Base-by-base conservation (phyloP, 2,888 invertebrate genomes). In the Eupeodes luniger region DNA sequence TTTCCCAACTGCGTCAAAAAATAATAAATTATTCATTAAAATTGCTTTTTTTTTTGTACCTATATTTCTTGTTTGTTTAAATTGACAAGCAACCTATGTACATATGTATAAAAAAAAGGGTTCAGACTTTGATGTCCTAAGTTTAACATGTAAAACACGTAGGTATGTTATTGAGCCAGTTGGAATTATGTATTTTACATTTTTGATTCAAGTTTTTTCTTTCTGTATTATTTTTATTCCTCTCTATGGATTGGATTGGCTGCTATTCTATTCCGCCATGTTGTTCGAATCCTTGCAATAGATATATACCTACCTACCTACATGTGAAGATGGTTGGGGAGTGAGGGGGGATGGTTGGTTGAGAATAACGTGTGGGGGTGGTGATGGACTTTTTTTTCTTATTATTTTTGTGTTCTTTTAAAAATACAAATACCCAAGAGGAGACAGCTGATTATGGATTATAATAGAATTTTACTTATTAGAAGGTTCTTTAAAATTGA, bases 281-380 rank as follows among this genome's bases (percentile, higher is more conserved):
- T 79, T 79, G 70, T 69, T 79, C 61, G 27, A 57, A 69, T 69
- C 77, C 57, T 72, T 72, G 59, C 72, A 72, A 72, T 72, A n/a
- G n/a, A n/a, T n/a, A 40, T 40, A 40, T 40, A 27, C 27, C 27
- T 40, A 40, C 9, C 40, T 40, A 47, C 3, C 64, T 19, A 5
- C 59, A 47, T 27, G 40, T 4, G 27, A 11, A 36, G 36, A 6
- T 12, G 19, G 19, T 5, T 19, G 5, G 44, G 44, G 6, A 10
- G 7, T 6, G 44, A 11, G 47, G 47, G 47, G 47, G 47, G 44
- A 3, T 44, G 44, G 44, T 44, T 6, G 44, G 44, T 44, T 55
- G 16, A 27, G 7, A 10, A 57, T 27, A 11, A 12, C 12, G 11
- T 11, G 11, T 11, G 19, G 19, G 27, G 66, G 66, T 47, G 14